Conservation (phyloP, 2,888 invertebrate genomes). For the Belgica antarctica region DNA sequence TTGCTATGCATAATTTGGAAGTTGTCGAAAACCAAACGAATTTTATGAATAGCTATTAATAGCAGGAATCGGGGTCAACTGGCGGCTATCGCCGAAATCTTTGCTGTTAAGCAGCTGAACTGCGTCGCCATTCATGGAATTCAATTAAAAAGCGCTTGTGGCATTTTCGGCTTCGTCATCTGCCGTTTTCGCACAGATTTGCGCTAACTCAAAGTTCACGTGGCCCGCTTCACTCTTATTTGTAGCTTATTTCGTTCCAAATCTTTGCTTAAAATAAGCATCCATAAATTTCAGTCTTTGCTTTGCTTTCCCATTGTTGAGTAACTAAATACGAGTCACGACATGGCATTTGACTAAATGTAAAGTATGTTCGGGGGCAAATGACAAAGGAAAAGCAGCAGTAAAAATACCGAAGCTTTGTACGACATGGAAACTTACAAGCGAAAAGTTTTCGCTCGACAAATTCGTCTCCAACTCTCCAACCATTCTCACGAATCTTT, state of each 20-base stretch:
- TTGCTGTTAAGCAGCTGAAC: not conserved
- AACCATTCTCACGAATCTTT: not conserved
- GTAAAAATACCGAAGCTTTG: not conserved
- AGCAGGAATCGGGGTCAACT: not conserved
- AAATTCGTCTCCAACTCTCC: not conserved
- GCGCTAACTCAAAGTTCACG: too few relatives aligned
- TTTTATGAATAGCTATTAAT: not conserved
- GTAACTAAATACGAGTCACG: slow-evolving; percentile 23
- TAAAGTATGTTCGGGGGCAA: not conserved
- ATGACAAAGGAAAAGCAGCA: not conserved
- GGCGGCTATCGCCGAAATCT: not conserved
- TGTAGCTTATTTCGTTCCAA: not conserved
- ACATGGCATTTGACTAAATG: slow-evolving; percentile 17
- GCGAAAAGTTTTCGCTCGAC: not conserved
- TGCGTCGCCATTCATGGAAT: too few relatives aligned
- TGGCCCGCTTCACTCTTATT: not conserved
- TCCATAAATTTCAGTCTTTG: not conserved
- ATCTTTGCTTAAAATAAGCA: slow-evolving; percentile 1
- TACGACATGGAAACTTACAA: not conserved
- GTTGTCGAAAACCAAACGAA: slow-evolving; percentile 9
- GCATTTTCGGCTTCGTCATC: not conserved
- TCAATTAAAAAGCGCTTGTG: too few relatives aligned
- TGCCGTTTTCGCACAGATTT: not conserved
- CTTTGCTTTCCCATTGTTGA: not conserved
- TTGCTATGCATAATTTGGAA: slow-evolving; percentile 8